A percentile compares a stretch with the other conserved stretches of the same genome.
phyloP scores from a whole-genome alignment of 1,140 invertebrate species.

The Anastrepha ludens region DNA sequence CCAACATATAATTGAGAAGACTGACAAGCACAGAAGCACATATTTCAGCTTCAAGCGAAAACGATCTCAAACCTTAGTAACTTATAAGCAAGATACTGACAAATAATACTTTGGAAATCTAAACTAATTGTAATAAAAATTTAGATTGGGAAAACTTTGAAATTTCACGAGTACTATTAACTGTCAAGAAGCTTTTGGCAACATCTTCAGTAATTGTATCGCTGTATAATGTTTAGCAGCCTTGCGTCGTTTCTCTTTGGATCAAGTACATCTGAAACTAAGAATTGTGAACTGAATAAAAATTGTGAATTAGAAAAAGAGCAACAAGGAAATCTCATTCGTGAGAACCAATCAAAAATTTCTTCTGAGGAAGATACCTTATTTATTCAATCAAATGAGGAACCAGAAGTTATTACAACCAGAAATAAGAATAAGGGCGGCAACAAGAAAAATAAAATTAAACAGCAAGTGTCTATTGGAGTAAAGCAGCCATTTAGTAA shows the following conservation, averaged over 20 bases:
- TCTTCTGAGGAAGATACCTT: not conserved
- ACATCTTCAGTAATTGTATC: not conserved
- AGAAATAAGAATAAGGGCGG: slow-evolving; percentile 62
- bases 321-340: not conserved
- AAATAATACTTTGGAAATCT: too few species aligned
- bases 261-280: slow-evolving; percentile 60
- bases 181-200: not conserved
- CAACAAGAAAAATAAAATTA: slow-evolving; percentile 62
- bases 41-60: too few species aligned
- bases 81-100: too few species aligned
- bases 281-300: slow-evolving; percentile 60
- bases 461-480: slow-evolving; percentile 60
- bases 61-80: too few species aligned
- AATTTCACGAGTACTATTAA: not conserved
- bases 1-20: too few species aligned
- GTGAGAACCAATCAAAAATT: slow-evolving; percentile 53
- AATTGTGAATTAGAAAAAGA: slow-evolving; percentile 58
- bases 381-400: slow-evolving; percentile 55
- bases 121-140: too few species aligned
- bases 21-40: too few species aligned
- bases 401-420: not conserved
- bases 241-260: slow-evolving; percentile 73
- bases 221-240: slow-evolving; percentile 73
- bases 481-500: not conserved
- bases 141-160: too few species aligned